Conservation (phyloP, 2,113 vertebrate species). For the Menura novaehollandiae region DNA sequence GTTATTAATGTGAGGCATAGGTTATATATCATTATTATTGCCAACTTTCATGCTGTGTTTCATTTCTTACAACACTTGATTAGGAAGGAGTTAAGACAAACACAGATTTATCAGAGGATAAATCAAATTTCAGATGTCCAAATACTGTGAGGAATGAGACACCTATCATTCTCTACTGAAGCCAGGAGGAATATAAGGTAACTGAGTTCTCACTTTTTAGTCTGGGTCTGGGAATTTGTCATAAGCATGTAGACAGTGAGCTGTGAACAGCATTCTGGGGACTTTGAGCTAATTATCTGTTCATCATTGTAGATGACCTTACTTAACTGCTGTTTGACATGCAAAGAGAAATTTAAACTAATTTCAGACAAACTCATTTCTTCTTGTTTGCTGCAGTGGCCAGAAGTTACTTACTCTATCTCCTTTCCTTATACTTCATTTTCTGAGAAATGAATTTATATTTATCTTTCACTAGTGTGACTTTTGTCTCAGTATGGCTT, state of each 20-base stretch:
- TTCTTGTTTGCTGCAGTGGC: not conserved
- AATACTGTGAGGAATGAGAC: not conserved
- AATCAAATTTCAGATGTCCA: not conserved
- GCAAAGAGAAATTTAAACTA: not conserved
- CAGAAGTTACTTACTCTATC: not conserved
- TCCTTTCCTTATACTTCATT: not conserved
- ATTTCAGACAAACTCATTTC: not conserved
- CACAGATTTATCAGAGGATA: not conserved
- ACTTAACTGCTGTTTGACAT: not conserved
- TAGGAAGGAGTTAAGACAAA: not conserved
- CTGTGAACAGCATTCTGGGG: not conserved
- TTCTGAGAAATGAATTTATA: not conserved
- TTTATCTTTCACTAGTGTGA: not conserved
- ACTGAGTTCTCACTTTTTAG: not conserved
- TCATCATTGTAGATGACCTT: not conserved
- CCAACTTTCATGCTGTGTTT: accelerated
- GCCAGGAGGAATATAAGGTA: not conserved
- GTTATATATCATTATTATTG: not conserved
- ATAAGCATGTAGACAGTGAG: not conserved
- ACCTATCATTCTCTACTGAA: not conserved
- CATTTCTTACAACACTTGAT: not conserved
- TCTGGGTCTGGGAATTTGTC: not conserved
- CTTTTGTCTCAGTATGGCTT: not conserved
- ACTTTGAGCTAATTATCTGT: not conserved
- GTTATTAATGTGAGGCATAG: not conserved